A percentile compares a stretch with the other conserved stretches of the same genome.
Conservation (phyloP, 2,888 invertebrate genomes). For the Penaeus monodon region DNA sequence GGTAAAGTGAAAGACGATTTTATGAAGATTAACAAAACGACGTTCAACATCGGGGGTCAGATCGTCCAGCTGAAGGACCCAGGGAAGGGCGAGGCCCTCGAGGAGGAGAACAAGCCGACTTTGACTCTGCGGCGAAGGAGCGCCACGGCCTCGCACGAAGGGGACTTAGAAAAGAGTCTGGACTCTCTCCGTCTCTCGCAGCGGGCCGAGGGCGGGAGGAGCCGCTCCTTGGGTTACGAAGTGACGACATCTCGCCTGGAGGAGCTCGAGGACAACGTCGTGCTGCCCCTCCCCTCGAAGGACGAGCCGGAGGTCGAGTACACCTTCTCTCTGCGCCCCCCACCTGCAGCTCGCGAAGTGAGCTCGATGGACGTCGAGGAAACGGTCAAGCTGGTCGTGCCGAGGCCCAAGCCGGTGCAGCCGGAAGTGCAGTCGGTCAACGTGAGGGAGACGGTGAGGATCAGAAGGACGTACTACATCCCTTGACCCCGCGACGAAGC, state of each 20-base stretch:
- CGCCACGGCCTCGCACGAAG: not conserved
- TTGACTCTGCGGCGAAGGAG: conserved; percentile 28
- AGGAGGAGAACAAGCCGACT: not conserved
- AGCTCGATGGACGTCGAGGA: conserved; percentile 36
- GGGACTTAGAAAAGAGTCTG: not conserved
- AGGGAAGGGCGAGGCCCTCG: not conserved
- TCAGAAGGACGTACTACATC: conserved; percentile 21
- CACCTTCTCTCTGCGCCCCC: conserved; percentile 6
- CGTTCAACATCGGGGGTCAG: conserved; percentile 55
- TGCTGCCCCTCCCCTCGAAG: conserved; percentile 13
- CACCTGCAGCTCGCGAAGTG: not conserved
- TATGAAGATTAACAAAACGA: conserved; percentile 46
- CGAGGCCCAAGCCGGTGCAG: not conserved
- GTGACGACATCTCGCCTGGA: conserved; percentile 33
- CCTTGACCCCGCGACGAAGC: not conserved
- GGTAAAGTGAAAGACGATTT: conserved; percentile 22
- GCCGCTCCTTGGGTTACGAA: conserved; percentile 33
- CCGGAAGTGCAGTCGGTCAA: conserved; percentile 6
- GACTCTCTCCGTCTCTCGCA: not conserved
- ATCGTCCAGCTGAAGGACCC: conserved; percentile 46
- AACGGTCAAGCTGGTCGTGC: conserved; percentile 29
- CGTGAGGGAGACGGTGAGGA: conserved; percentile 31
- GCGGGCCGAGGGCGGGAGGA: conserved; percentile 24
- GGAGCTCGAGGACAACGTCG: conserved; percentile 25
- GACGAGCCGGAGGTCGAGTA: conserved; percentile 30